Conservation (phyloP, 2,113 vertebrate species). For the Nannospalax galili region DNA sequence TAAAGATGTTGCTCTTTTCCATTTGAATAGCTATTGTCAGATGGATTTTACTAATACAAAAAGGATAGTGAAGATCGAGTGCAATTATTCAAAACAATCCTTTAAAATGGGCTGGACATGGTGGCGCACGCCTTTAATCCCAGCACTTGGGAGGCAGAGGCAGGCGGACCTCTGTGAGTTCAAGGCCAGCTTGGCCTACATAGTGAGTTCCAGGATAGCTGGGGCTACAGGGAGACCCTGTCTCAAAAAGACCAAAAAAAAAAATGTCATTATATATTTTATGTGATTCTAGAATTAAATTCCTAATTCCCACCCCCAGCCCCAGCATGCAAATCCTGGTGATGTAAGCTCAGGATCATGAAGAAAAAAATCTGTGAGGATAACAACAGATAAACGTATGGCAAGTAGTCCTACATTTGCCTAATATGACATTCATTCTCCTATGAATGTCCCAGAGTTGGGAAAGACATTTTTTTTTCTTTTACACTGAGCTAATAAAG, state of each 20-base stretch:
- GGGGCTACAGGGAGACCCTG: no score
- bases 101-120: no score
- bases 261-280: constrained; percentile 5
- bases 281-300: neutral
- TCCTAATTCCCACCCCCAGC: constrained; percentile 7
- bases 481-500: constrained; percentile 47
- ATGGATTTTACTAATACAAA: constrained; percentile 24
- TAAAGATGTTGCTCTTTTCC: constrained; percentile 30
- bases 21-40: constrained; percentile 27
- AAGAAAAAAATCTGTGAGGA: neutral
- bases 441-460: neutral
- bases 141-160: no score
- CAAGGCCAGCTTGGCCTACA: no score
- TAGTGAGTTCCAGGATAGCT: no score
- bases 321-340: neutral
- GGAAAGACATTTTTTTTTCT: constrained; percentile 11
- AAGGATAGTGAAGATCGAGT: neutral
- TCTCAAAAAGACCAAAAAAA: no score
- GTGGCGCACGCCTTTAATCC: no score
- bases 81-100: neutral
- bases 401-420: neutral
- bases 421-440: constrained; percentile 9
- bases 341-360: neutral
- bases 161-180: no score
- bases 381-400: neutral